Conservation (phyloP, 2,797 vertebrate species). For the Centroberyx gerrardi region DNA sequence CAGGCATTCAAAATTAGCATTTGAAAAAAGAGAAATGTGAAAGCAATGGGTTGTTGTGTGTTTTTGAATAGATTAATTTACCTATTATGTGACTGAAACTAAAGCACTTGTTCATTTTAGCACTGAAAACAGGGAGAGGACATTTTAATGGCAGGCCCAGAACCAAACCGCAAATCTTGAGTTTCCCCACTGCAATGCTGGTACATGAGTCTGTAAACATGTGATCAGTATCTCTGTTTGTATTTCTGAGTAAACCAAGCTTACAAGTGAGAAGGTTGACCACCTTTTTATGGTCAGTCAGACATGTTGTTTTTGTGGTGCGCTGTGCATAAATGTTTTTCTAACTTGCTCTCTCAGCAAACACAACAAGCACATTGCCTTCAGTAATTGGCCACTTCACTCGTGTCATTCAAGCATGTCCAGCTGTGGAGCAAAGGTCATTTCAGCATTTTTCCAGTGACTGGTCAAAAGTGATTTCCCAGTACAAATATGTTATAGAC, state of each 20-base stretch:
- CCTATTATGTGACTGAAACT: conserved; percentile 7
- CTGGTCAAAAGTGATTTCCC: conserved; percentile 8
- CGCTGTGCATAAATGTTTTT: not conserved
- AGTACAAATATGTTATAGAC: not conserved
- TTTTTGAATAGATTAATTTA: conserved; percentile 9
- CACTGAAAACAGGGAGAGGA: conserved; percentile 1
- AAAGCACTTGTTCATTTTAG: conserved; percentile 9
- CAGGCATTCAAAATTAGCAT: conserved; percentile 20
- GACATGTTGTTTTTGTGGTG: not conserved
- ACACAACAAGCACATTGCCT: not conserved
- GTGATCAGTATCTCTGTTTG: not conserved
- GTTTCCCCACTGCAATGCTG: not conserved
- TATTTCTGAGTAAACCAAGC: not conserved
- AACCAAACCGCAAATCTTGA: conserved; percentile 13
- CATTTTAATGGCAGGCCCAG: not conserved
- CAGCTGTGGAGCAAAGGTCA: not conserved
- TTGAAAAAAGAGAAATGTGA: conserved; percentile 21
- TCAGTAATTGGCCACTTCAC: not conserved
- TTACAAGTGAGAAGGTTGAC: not conserved
- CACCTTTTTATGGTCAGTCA: not conserved
- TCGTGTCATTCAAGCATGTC: not conserved
- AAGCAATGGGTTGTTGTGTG: not conserved
- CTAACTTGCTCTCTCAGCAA: not conserved
- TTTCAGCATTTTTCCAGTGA: not conserved
- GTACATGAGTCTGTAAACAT: not conserved